Evolutionary conservation across 2,888 invertebrate species (phyloP), one percentile per base, ranked within the genome.

Genomic region (Tridacna gigas): DNA sequence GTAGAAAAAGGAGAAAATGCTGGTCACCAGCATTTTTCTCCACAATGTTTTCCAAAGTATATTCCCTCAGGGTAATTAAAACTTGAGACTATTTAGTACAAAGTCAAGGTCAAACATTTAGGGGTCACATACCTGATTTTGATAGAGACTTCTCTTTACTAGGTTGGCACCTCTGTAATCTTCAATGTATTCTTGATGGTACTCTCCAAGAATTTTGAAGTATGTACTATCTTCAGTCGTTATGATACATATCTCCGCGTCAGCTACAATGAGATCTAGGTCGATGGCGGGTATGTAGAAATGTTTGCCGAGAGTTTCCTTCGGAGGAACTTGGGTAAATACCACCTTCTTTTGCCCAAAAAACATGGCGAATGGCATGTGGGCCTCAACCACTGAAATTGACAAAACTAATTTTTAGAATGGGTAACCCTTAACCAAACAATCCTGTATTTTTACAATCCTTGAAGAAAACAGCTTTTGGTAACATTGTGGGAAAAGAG

Each of bases 191-290:
- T 82, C 56, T 61, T 73, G 63, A 61, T 86, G 82, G 61, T 86
- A 86, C 0, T 79, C 81, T 15, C 86, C 86, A 20, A 48, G 73
- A 5, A 83, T 74, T 22, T 63, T 74, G 1, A 83, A n/a, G n/a
- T 75, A 73, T 0, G 86, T 86, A 26, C 83, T 83, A 60, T 86
- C 83, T 20, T 86, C 83, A n/a, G 77, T 80, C 4, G 75, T 48
- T 0, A 81, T 56, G 20, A 85, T 66, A 20, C 3, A n/a, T 0
- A 85, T 51, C 7, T n/a, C 4, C 9, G 73, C 82, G 13, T 45
- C 22, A 0, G 71, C 77, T 0, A 15, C 18, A 0, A 80, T 25
- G 0, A 7, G 9, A 0, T 56, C 37, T 7, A 80, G 66, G n/a
- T 69, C 61, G 13, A 85, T 47, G 1, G 56, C 65, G 12, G 86